phyloP scores from a whole-genome alignment of 2,888 invertebrate species.

The Aromia moschata region DNA sequence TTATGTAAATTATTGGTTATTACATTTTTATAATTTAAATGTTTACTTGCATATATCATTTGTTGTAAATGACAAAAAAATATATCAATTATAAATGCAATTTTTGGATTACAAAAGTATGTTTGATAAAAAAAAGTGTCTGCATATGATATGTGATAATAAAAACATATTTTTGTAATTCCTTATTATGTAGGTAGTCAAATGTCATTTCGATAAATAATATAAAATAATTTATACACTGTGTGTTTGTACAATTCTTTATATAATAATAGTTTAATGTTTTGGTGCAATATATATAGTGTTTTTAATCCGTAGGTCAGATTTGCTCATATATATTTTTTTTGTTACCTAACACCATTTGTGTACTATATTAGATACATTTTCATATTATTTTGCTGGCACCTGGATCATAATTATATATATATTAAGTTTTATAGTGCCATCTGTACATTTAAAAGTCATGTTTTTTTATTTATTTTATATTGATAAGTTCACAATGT shows the following conservation, averaged over 20 bases:
- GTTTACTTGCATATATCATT: conserved; percentile 15
- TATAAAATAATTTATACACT: conserved; percentile 35
- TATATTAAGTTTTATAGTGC: conserved; percentile 30
- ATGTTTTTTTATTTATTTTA: conserved; percentile 45
- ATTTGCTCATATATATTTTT: conserved; percentile 34
- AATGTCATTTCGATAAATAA: conserved; percentile 37
- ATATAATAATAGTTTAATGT: conserved; percentile 17
- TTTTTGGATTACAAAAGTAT: conserved; percentile 8
- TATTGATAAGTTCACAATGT: conserved; percentile 38
- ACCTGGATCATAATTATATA: conserved; percentile 23
- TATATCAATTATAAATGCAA: conserved; percentile 22
- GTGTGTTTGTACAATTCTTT: conserved; percentile 38
- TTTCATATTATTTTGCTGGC: conserved; percentile 23
- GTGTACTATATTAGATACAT: conserved; percentile 24
- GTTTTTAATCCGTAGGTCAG: conserved; percentile 31
- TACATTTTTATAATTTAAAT: conserved; percentile 1
- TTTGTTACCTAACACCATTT: conserved; percentile 27
- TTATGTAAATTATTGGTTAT: background rate
- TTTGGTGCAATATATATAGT: conserved; percentile 35
- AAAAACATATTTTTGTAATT: conserved; percentile 45
- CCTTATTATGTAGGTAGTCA: conserved; percentile 40
- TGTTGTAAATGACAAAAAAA: conserved; percentile 19
- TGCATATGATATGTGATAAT: conserved; percentile 40
- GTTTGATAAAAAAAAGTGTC: conserved; percentile 30
- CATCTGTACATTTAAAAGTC: conserved; percentile 41